Conservation (phyloP, 2,888 invertebrate species). For the Agelastica alni region DNA sequence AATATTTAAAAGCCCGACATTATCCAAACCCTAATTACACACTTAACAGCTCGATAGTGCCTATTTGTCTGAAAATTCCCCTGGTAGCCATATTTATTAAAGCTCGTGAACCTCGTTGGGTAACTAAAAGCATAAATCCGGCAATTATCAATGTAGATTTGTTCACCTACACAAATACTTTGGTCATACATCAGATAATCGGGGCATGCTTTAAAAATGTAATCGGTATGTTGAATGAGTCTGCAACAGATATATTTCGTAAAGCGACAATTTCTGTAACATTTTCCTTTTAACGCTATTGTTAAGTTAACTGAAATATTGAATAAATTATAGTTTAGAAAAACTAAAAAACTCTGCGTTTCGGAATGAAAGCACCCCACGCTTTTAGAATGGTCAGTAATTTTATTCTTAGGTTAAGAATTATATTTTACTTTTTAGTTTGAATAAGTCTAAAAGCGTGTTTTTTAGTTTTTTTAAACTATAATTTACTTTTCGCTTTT, state of each 20-base stretch:
- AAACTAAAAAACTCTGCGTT: too few species aligned
- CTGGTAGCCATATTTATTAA: slow-evolving; percentile 6
- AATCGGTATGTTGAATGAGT: slow-evolving; percentile 28
- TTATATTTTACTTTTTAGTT: too few species aligned
- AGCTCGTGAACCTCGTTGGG: slow-evolving; percentile 11
- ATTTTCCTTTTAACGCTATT: too few species aligned
- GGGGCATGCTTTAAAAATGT: slow-evolving; percentile 32
- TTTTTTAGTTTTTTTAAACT: too few species aligned
- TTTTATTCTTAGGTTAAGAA: too few species aligned
- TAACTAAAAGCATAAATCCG: slow-evolving; percentile 24
- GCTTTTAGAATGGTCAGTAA: too few species aligned
- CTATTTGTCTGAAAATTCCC: slow-evolving; percentile 9
- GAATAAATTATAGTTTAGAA: too few species aligned
- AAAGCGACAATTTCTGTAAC: slow-evolving; percentile 15
- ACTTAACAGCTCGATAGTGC: slow-evolving; percentile 15
- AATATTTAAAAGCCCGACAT: too few species aligned
- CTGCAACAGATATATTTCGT: slow-evolving; percentile 27
- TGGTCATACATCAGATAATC: slow-evolving; percentile 31
- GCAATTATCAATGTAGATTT: slow-evolving; percentile 23
- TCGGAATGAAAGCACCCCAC: too few species aligned
- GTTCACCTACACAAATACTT: slow-evolving; percentile 28
- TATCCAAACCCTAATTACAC: slow-evolving; percentile 13
- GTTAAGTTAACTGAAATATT: too few species aligned
- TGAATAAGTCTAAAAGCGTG: too few species aligned
- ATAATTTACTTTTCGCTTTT: too few species aligned